Conservation (phyloP, 2,113 vertebrate genomes). For the Rhinolophus sinicus region DNA sequence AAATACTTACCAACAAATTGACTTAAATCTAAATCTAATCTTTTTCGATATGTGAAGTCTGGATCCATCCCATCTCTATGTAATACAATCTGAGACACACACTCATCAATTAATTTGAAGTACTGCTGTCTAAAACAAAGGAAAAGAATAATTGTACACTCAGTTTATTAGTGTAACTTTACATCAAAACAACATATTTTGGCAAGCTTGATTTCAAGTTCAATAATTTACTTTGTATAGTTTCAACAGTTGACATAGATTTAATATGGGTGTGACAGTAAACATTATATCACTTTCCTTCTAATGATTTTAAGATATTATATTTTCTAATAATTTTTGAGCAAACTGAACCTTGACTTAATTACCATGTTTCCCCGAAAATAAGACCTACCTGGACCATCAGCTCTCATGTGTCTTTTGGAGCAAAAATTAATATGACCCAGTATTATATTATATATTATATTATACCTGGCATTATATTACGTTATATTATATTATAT, state of each 20-base stretch:
- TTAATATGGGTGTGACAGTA: neutral
- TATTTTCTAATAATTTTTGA: neutral
- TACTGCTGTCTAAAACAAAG: slow-evolving; percentile 91
- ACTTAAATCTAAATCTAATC: slow-evolving; percentile 95
- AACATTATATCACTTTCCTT: neutral
- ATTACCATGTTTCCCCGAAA: neutral
- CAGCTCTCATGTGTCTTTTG: too few species aligned
- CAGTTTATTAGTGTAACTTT: neutral
- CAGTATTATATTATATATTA: too few species aligned
- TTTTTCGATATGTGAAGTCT: slow-evolving; percentile 97
- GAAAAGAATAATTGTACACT: slow-evolving; percentile 49
- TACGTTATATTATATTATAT: too few species aligned
- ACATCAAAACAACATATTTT: neutral
- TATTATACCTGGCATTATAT: too few species aligned
- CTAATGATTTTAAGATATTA: neutral
- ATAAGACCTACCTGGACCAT: too few species aligned
- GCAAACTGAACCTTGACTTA: slow-evolving; percentile 25
- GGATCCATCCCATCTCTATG: slow-evolving; percentile 96
- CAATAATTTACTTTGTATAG: neutral
- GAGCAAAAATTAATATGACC: too few species aligned
- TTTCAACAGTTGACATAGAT: slow-evolving; percentile 10
- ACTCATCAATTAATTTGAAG: slow-evolving; percentile 98
- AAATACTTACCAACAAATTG: slow-evolving; percentile 92
- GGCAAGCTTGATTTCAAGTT: neutral
- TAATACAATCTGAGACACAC: slow-evolving; percentile 96